phyloP scores from a whole-genome alignment of 2,113 vertebrate genomes.

The Rattus rattus region DNA sequence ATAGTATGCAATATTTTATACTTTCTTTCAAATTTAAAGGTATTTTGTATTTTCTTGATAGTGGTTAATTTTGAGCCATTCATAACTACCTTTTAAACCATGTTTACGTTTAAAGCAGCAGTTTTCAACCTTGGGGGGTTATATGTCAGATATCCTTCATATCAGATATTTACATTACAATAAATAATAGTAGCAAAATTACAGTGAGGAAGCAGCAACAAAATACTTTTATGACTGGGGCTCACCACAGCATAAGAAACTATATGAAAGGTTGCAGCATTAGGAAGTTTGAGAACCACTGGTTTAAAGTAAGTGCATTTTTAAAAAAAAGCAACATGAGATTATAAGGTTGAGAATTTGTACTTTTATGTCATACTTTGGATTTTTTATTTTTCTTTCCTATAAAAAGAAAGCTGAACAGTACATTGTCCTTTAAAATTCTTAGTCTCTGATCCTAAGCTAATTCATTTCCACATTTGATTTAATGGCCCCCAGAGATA shows the following conservation, averaged over 20 bases:
- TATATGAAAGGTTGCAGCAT: neutral
- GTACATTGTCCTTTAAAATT: conserved; percentile 34
- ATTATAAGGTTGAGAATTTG: neutral
- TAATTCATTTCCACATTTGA: conserved; percentile 50
- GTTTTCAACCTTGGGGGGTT: neutral
- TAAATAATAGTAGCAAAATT: neutral
- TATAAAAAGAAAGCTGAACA: conserved; percentile 49
- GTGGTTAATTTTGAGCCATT: neutral
- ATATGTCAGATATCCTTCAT: neutral
- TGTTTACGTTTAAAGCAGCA: neutral
- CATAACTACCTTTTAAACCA: neutral
- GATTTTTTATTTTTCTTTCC: conserved; percentile 40
- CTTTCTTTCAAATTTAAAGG: conserved; percentile 45
- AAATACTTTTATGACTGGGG: neutral
- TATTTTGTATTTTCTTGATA: neutral
- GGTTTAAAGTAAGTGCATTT: conserved; percentile 15
- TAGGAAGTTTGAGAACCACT: neutral
- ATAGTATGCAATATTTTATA: conserved; percentile 45
- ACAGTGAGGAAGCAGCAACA: neutral
- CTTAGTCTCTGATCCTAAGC: conserved; percentile 22
- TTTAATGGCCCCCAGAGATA: conserved; percentile 45
- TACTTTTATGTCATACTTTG: conserved; percentile 46
- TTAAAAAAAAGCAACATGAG: neutral
- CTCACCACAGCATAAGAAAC: neutral
- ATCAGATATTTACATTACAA: neutral